Evolutionary conservation across 2,113 vertebrate species (phyloP), one percentile per base, ranked within the genome.

Genomic region (Gavia stellata): DNA sequence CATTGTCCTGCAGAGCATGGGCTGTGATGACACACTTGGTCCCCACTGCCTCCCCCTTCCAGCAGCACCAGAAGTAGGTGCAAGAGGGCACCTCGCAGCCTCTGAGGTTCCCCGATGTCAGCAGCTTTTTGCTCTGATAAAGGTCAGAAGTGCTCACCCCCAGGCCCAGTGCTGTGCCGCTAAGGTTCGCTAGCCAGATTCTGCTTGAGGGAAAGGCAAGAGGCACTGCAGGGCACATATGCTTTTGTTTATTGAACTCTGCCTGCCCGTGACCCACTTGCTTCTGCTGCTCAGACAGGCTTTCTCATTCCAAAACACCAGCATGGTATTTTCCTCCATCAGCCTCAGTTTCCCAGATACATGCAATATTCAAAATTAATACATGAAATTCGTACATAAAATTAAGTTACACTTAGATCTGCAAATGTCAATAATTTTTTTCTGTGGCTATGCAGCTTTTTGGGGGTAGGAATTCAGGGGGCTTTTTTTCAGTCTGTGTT

Each of bases 241-340:
- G 94, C 94, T 91, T 91, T 70, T 95, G 96, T 95, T 96, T 95
- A 94, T 70, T 94, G 84, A 95, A 96, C 97, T 92, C 92, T 94
- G 70, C 63, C 62, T 94, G 93, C 55, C 84, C 12, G 3, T 91
- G 94, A 96, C 94, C 94, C 91, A 89, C 86, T 96, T 96, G 86
- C 84, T 93, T 82, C 86, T 94, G 88, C 74, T 9, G 36, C 62
- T 92, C 84, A 96, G 42, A 24, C 70, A 61, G 10, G 17, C 78
- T 94, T 65, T 63, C 66, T 89, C 82, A 66, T 82, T 49, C 82
- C 49, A 19, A 89, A 92, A 81, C 61, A 79, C 34, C 2, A 5
- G 31, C 68, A 42, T 1, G 0, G 25, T 33, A 33, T 95, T 81
- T 63, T 83, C 42, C 52, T 85, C 58, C 42, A 19, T 53, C 83